Evolutionary conservation across 2,797 vertebrate species (phyloP), one percentile per base, ranked within the genome.

Genomic region (Chelidonichthys spinosus): DNA sequence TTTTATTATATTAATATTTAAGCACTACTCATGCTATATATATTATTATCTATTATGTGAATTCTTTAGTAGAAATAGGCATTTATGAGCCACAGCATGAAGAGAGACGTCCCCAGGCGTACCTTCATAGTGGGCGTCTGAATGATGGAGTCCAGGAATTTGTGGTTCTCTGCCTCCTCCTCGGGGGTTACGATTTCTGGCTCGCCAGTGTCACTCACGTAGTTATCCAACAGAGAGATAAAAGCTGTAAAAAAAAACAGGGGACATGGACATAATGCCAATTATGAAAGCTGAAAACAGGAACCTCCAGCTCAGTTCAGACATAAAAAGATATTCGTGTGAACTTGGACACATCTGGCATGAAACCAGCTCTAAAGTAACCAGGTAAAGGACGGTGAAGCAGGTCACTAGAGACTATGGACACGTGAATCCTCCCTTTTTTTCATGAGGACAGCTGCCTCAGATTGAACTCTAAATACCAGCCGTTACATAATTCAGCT

Each of bases 191-290:
- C 95, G 1, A 95, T 92, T 63, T 96, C 95, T 43, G 95, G 95
- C 69, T 93, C 90, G 0, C 95, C 95, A 0, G 95, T 91, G 82
- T 93, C 94, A 72, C 95, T 95, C 87, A 88, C 95, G 67, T 96
- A 96, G 89, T 96, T 96, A 76, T 96, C 95, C 88, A 96, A 72
- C 39, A 96, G 92, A n/a, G 95, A 96, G 82, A 96, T 95, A 42
- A 96, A 96, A 43, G 95, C 95, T 96, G 85, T 32, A 69, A 52
- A 79, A 73, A 47, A 80, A 61, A 75, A 70, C 14, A 36, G 11
- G 6, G 6, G 18, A 36, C n/a, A 62, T 7, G 8, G 13, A 59
- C 2, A 53, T 25, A n/a, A 47, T 17, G 35, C 56, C 15, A 58
- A 36, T 42, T 47, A 62, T 2, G n/a, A n/a, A 56, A 47, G 36